Base-by-base conservation (phyloP, 1,140 invertebrate genomes). In the Drosophila aff. region DNA sequence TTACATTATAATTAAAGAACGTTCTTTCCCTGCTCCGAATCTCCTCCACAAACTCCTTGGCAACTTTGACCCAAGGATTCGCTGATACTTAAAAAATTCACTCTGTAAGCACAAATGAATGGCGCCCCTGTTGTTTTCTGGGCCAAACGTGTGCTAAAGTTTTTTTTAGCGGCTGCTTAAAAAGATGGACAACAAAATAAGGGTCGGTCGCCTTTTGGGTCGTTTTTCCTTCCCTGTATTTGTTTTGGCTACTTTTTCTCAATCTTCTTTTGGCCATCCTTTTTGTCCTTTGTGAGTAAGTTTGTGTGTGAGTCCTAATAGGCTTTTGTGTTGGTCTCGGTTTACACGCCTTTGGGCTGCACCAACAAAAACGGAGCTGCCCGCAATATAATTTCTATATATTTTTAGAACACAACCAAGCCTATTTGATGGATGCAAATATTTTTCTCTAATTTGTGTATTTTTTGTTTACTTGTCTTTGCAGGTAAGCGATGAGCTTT, bases 81-180 rank as follows among this genome's bases (percentile, higher is more conserved):
- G 43, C 43, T 62, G 40, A 58, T 78, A 47, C 57, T 61, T 55
- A 62, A 71, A 58, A 71, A 72, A 77, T 80, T 46, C 59, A 49
- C 63, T 81, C 60, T 68, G 36, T 44, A 33, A 28, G 49, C 64
- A 13, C 31, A 60, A 77, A 68, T 79, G 53, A 83, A 66, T 61
- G 55, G 38, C 40, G 49, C 46, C 47, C 67, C 26, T 61, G 47
- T 36, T 13, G 13, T 58, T 75, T 69, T 43, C 23, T 40, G n/a
- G 3, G 16, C 36, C 43, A 76, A 87, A 82, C 72, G 73, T 80
- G 72, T 73, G 61, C 58, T 74, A 74, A 49, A 71, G 55, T 62
- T 86, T 86, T 86, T 61, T 86, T 82, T 76, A 63, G 62, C 76
- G 79, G 71, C 83, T 75, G 41, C 78, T 65, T 57, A 68, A 68